Conservation (phyloP, 2,888 invertebrate genomes). For the Synergus japonicus region DNA sequence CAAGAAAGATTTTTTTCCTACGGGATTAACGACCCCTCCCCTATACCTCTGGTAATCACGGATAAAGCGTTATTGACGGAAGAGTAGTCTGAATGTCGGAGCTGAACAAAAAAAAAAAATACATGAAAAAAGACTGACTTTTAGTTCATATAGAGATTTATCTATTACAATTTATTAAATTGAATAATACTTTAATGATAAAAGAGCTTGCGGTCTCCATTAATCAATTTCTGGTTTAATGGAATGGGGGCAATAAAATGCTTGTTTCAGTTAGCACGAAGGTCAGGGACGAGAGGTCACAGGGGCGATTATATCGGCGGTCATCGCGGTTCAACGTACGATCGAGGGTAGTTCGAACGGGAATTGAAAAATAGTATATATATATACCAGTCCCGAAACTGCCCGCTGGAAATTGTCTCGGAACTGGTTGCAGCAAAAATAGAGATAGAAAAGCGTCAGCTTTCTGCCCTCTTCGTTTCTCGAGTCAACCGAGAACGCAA, state of each 20-base stretch:
- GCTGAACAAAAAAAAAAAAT: not conserved
- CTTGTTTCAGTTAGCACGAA: constrained; percentile 22
- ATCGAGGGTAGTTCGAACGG: constrained; percentile 52
- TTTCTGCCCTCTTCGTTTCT: constrained; percentile 54
- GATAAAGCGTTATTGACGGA: not conserved
- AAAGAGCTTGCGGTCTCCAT: not conserved
- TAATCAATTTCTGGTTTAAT: constrained; percentile 16
- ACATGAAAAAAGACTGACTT: not conserved
- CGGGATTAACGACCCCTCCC: constrained; percentile 50
- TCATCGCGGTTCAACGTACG: constrained; percentile 43
- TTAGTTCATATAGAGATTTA: not conserved
- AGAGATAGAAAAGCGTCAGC: constrained; percentile 56
- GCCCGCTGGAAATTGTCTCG: constrained; percentile 67
- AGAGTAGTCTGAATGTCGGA: not conserved
- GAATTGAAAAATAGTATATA: constrained; percentile 67
- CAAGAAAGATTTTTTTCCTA: constrained; percentile 47
- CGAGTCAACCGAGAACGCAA: constrained; percentile 50
- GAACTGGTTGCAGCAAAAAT: constrained; percentile 58
- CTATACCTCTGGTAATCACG: constrained; percentile 40
- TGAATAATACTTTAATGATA: not conserved
- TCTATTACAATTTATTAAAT: not conserved
- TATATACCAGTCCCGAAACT: constrained; percentile 54
- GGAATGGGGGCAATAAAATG: constrained; percentile 19
- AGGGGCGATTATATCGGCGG: constrained; percentile 36
- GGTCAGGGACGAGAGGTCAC: constrained; percentile 33